Conservation (phyloP, 2,113 vertebrate genomes). For the Sphyrna mokarran region DNA sequence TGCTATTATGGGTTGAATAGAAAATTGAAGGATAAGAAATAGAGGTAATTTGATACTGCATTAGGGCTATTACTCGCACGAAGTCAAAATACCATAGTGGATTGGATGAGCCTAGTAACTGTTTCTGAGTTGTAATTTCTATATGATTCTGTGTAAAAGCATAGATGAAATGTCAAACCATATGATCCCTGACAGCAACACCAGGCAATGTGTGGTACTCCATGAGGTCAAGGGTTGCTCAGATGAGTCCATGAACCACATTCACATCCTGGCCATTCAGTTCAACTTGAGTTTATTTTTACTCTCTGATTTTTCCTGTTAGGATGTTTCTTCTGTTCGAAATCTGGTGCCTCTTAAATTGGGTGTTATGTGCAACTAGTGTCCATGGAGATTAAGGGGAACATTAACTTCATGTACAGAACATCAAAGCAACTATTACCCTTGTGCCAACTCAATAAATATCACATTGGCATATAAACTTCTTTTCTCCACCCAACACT, state of each 20-base stretch:
- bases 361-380: not conserved
- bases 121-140: not conserved
- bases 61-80: no score
- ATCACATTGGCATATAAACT: not conserved
- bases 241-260: not conserved
- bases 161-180: not conserved
- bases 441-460: not conserved
- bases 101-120: not conserved
- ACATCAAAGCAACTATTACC: not conserved
- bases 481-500: not conserved
- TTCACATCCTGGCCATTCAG: not conserved
- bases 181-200: not conserved
- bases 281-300: not conserved
- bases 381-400: not conserved
- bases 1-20: not conserved
- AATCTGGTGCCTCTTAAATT: not conserved
- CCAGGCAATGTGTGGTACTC: not conserved
- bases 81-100: no score
- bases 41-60: not conserved
- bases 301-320: not conserved
- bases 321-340: not conserved
- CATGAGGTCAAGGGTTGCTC: not conserved
- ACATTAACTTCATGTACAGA: not conserved
- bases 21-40: not conserved
- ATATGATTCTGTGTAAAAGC: not conserved